A percentile compares a stretch with the other conserved stretches of the same genome.
These are phyloP conservation scores for Scotopteryx bipunctaria DNA, from an alignment of 2,888 invertebrate genomes.

Conservation along the genomic window DNA sequence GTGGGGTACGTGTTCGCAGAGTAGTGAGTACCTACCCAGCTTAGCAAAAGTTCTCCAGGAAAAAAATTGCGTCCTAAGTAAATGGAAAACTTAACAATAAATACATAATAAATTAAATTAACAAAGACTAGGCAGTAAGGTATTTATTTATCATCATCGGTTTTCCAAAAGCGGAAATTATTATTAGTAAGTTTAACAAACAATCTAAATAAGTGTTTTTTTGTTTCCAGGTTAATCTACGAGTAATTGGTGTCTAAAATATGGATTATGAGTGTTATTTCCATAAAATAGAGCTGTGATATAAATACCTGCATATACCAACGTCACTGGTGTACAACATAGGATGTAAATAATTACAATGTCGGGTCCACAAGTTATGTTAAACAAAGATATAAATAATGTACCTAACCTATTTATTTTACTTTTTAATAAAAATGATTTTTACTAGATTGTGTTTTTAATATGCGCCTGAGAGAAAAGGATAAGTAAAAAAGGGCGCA, in stretches of 20 bases:
- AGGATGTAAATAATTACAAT: constrained; percentile 32
- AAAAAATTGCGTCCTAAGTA: too few relatives aligned
- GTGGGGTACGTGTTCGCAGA: too few relatives aligned
- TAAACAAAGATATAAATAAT: constrained; percentile 36
- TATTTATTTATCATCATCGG: too few relatives aligned
- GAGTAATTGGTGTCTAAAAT: constrained; percentile 7
- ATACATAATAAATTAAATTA: too few relatives aligned
- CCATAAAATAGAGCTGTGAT: constrained; percentile 67
- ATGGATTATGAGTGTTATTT: constrained; percentile 34
- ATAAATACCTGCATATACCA: constrained; percentile 47
- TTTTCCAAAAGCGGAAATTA: too few relatives aligned
- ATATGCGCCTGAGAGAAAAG: too few relatives aligned
- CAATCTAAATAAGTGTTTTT: constrained; percentile 3
- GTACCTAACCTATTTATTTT: constrained; percentile 46
- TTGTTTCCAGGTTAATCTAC: constrained; percentile 21
- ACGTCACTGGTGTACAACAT: constrained; percentile 39
- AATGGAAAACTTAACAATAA: too few relatives aligned
- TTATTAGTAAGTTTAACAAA: too few relatives aligned
- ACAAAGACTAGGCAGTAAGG: too few relatives aligned
- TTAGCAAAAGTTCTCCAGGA: too few relatives aligned
- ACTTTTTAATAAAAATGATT: constrained; percentile 12
- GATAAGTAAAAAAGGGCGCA: too few relatives aligned
- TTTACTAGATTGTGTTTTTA: not conserved
- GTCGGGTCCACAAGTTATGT: constrained; percentile 37
- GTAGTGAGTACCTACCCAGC: too few relatives aligned